These are phyloP conservation scores for Xiphophorus hellerii DNA, from an alignment of 2,113 vertebrate species.

Conservation along the genomic window DNA sequence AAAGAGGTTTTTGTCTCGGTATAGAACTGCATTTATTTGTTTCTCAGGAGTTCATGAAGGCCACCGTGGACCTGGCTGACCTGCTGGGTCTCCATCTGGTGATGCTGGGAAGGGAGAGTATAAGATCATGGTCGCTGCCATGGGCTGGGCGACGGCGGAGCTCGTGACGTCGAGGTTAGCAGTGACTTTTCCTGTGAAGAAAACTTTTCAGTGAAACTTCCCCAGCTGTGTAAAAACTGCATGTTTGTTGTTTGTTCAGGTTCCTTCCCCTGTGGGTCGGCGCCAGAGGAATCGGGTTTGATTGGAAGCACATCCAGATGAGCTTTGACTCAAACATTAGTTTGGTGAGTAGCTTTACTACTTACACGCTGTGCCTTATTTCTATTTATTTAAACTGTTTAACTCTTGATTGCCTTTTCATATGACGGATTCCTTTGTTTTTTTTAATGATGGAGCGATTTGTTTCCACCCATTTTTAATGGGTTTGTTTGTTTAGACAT, in stretches of 20 bases:
- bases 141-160: conserved; percentile 93
- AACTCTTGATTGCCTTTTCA: background rate
- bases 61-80: conserved; percentile 91
- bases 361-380: background rate
- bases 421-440: background rate
- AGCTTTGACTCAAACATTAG: conserved; percentile 96
- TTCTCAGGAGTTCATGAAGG: conserved; percentile 91
- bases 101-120: conserved; percentile 93
- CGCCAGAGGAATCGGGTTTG: conserved; percentile 92
- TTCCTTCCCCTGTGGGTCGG: conserved; percentile 93
- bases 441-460: background rate
- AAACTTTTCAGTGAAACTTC: background rate
- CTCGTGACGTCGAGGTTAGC: conserved; percentile 89
- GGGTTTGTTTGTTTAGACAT: background rate
- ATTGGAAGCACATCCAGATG: conserved; percentile 97
- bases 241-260: conserved; percentile 59
- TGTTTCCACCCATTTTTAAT: background rate
- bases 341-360: conserved; percentile 77
- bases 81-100: conserved; percentile 90
- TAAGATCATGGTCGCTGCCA: conserved; percentile 95
- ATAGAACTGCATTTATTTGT: background rate
- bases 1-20: background rate
- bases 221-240: background rate
- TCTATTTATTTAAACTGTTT: too few species aligned
- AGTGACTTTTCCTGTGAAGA: background rate